Base-by-base conservation (phyloP, 2,113 vertebrate species). In the Channa argus region DNA sequence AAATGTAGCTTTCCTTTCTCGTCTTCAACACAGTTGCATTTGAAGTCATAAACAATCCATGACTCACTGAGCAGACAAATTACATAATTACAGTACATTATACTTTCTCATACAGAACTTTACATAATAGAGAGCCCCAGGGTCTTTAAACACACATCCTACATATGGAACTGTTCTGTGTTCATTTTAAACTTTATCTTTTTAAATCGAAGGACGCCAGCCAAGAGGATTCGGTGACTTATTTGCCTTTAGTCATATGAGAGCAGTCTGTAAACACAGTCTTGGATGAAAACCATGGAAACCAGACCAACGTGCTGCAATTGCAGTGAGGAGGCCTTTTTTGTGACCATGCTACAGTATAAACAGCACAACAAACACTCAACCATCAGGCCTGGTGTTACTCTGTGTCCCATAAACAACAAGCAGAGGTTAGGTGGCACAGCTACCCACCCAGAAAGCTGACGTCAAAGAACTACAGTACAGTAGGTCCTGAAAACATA, bases 151-250 rank as follows among this genome's bases (percentile, higher is more conserved):
- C 24, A 24, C 24, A 24, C 24, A 24, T 45, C 13, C 36, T 38
- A 49, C 39, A 61, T 43, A 13, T 24, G 15, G 6, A 54, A 38
- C 14, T 1, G 2, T 8, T 5, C 2, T 33, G n/a, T 46, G 11
- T 46, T 36, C 36, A 59, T 3, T 39, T 1, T 5, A 41, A 41
- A 7, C 6, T 4, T 41, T 7, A 41, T 4, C 6, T 7, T 7
- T 41, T 65, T 13, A 56, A 56, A 66, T 54, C 0, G 58, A 58
- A 56, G 74, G 69, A 81, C 66, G 60, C 49, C 47, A 11, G 37
- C 15, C 14, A 38, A 62, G 34, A 60, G 54, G 50, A 74, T 71
- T 59, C 54, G 37, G 12, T 62, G 73, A 81, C 38, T 66, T 15
- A 70, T 56, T 34, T 49, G 5, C 7, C 8, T 46, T 53, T 10